A percentile compares a stretch with the other conserved stretches of the same genome.
phyloP scores from a whole-genome alignment of 1,140 invertebrate genomes.

The Hycleus phaleratus region DNA sequence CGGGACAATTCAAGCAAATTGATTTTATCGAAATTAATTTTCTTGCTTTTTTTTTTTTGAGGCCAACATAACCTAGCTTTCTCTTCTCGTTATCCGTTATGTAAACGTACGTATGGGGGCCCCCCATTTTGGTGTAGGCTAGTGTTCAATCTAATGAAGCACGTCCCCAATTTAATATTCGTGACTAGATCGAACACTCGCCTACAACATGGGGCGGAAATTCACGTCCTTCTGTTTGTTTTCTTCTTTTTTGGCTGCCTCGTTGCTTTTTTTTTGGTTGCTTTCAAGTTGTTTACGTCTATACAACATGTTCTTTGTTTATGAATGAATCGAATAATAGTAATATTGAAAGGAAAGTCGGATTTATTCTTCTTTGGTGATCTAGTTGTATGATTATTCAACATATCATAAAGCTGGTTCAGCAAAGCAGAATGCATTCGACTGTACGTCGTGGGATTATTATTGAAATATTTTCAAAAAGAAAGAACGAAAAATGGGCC shows the following conservation, averaged over 20 bases:
- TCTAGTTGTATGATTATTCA: constrained; percentile 42
- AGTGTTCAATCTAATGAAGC: constrained; percentile 38
- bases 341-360: constrained; percentile 20
- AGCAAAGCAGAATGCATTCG: constrained; percentile 42
- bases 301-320: neutral
- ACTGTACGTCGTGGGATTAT: constrained; percentile 30
- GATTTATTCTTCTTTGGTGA: constrained; percentile 43
- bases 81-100: too few species aligned
- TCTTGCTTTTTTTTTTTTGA: too few species aligned
- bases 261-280: neutral
- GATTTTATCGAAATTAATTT: too few species aligned
- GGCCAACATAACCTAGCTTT: too few species aligned
- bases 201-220: constrained; percentile 28
- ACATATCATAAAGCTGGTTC: constrained; percentile 42
- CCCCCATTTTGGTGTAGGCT: constrained; percentile 29
- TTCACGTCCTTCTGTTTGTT: constrained; percentile 1
- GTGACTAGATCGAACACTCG: constrained; percentile 42
- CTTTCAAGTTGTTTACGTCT: neutral
- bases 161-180: constrained; percentile 22
- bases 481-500: neutral
- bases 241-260: neutral
- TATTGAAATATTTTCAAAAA: neutral
- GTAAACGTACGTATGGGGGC: neutral
- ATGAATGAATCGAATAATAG: neutral
- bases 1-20: too few species aligned